phyloP scores from a whole-genome alignment of 2,888 invertebrate genomes.

The Polylopha cassiicola region DNA sequence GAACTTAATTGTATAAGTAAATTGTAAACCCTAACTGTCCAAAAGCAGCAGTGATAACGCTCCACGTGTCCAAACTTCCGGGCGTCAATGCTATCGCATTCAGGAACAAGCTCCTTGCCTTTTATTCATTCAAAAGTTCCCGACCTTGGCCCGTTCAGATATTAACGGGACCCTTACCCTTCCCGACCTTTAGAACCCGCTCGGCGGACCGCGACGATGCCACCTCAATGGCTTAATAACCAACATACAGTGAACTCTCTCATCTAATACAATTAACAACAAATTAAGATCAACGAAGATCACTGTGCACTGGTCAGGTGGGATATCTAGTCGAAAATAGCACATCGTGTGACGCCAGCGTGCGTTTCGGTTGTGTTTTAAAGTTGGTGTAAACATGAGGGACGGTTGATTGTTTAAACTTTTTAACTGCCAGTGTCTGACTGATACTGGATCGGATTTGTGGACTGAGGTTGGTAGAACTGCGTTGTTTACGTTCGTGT shows the following conservation, averaged over 20 bases:
- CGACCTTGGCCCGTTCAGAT: constrained; percentile 48
- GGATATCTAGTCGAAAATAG: constrained; percentile 50
- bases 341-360: constrained; percentile 48
- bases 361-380: constrained; percentile 47
- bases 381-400: constrained; percentile 11
- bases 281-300: constrained; percentile 28
- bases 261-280: constrained; percentile 24
- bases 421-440: no score
- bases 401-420: not conserved
- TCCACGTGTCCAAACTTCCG: constrained; percentile 30
- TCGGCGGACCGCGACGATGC: constrained; percentile 48
- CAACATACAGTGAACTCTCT: constrained; percentile 40
- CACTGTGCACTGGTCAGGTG: constrained; percentile 35
- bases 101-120: constrained; percentile 26
- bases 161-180: constrained; percentile 39
- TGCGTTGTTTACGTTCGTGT: no score
- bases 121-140: constrained; percentile 37
- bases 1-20: no score
- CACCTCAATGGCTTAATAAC: constrained; percentile 34
- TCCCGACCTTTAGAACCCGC: constrained; percentile 39
- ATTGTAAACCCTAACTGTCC: no score
- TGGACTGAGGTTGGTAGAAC: no score
- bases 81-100: constrained; percentile 30
- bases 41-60: constrained; percentile 7
- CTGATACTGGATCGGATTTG: no score